phyloP scores from a whole-genome alignment of 2,888 invertebrate species.

The Cybosia mesomella region DNA sequence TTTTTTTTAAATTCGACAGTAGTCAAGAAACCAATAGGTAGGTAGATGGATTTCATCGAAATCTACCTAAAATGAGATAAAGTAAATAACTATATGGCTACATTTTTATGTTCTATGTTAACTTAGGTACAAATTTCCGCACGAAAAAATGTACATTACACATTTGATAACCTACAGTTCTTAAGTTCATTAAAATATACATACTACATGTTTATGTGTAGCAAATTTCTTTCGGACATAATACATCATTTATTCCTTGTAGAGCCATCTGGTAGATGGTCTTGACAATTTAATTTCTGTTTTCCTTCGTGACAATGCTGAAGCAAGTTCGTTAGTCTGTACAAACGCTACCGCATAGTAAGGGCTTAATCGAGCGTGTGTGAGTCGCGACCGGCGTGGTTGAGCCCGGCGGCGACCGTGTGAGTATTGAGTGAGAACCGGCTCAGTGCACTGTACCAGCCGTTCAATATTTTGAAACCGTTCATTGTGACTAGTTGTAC shows the following conservation, averaged over 20 bases:
- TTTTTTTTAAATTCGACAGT: no score
- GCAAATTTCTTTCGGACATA: background rate
- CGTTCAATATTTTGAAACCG: slow-evolving; percentile 55
- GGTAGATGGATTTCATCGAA: no score
- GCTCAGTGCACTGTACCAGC: slow-evolving; percentile 38
- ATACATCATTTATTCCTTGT: background rate
- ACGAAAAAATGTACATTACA: no score
- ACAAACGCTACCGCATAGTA: slow-evolving; percentile 47
- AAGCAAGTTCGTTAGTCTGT: slow-evolving; percentile 38
- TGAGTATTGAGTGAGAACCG: slow-evolving; percentile 52
- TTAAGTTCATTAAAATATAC: background rate
- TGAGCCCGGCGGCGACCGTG: slow-evolving; percentile 40
- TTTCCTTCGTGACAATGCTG: slow-evolving; percentile 35
- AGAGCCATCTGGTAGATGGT: background rate
- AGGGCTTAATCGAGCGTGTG: slow-evolving; percentile 43
- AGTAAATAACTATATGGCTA: no score
- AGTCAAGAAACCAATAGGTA: no score
- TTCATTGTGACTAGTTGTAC: slow-evolving; percentile 29
- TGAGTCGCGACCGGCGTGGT: slow-evolving; percentile 28
- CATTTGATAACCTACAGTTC: background rate
- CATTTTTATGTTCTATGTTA: no score
- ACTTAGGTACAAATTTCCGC: no score
- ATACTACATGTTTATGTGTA: background rate
- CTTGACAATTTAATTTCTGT: slow-evolving; percentile 27
- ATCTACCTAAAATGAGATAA: no score